Evolutionary conservation across 2,888 invertebrate genomes (phyloP), one percentile per base, ranked within the genome.

Genomic region (Tiphia femorata): DNA sequence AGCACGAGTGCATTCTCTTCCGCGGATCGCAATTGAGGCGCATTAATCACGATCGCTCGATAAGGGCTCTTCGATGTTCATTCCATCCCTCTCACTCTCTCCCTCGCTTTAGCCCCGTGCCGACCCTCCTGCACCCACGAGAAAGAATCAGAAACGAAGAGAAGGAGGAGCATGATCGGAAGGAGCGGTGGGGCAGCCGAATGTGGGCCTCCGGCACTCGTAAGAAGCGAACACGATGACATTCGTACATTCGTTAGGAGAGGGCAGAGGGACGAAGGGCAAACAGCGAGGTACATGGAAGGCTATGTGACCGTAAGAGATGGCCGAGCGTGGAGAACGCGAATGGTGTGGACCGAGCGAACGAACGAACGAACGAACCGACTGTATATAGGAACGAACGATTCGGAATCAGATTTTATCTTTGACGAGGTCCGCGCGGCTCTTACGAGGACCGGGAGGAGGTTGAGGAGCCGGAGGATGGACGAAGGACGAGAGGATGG

Each of bases 371-470:
- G 61, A 64, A 62, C 67, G 64, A 66, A 37, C 17, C 72, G 75
- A n/a, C n/a, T n/a, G n/a, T n/a, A n/a, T n/a, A n/a, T 70, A 70
- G 71, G 74, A 75, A 70, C 72, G 79, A 73, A 70, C 76, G 78
- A 77, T 77, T 80, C 76, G 74, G 76, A 80, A 81, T 81, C 80
- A 81, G 80, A 80, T 81, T 78, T 79, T 81, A 81, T 81, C 80
- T 79, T 75, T 80, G 79, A 80, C 76, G 78, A 78, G 78, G 74
- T 74, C 72, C 72, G 70, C 10, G 23, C 1, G n/a, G 23, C 14
- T 7, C n/a, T 8, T 5, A 25, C 6, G 25, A 8, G 25, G 25
- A 25, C 25, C 25, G 25, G 25, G 25, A 25, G 12, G 8, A 14
- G 33, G 12, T 5, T 14, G 33, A 33, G 33, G 33, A 33, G 8